A percentile compares a stretch with the other conserved stretches of the same genome.
Evolutionary conservation across 2,113 vertebrate species (phyloP).

Genomic region (Microtus pennsylvanicus): DNA sequence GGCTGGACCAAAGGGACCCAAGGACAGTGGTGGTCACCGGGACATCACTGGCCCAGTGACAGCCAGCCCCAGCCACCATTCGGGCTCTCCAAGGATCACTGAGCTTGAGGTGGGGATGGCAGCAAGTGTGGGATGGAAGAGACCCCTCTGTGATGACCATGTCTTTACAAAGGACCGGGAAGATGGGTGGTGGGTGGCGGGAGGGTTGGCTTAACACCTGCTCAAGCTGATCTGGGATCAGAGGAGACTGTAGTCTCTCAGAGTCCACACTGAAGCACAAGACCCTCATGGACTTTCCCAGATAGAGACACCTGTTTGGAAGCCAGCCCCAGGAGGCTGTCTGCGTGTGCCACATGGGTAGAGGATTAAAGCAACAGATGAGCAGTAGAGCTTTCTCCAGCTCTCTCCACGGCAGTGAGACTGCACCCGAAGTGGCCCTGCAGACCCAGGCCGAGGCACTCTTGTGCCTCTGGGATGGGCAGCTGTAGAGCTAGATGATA

Average conservation of each 20-base stretch:
- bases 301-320: rapidly evolving
- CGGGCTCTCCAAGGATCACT: not conserved
- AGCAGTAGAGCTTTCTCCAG: rapidly evolving
- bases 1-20: not conserved
- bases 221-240: not conserved
- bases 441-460: not conserved
- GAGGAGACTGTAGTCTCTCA: not conserved
- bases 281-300: not conserved
- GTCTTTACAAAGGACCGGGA: not conserved
- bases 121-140: rapidly evolving
- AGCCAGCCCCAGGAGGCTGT: rapidly evolving
- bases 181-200: no score
- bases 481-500: not conserved
- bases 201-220: not conserved
- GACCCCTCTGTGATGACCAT: not conserved
- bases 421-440: not conserved
- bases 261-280: not conserved
- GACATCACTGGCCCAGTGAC: not conserved
- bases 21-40: not conserved
- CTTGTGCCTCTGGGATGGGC: not conserved
- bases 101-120: not conserved
- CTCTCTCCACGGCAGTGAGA: not conserved
- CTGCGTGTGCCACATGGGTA: rapidly evolving
- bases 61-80: not conserved
- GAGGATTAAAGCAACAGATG: no score